These are phyloP conservation scores for Eristalis intricaria DNA, from an alignment of 2,888 invertebrate genomes.

Conservation along the genomic window DNA sequence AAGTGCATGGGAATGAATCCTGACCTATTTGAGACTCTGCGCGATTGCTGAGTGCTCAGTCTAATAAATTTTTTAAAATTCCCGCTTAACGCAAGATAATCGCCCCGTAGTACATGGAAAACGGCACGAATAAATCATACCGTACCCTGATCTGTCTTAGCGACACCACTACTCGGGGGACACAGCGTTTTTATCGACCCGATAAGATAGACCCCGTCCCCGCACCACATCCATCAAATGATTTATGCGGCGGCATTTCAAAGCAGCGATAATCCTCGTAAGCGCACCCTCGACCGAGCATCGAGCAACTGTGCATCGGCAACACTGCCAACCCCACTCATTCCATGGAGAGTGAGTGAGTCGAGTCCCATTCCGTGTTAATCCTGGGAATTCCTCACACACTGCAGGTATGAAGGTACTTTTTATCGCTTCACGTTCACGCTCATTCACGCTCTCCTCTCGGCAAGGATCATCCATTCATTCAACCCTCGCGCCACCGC, in stretches of 20 bases:
- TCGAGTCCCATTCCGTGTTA: not conserved
- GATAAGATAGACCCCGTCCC: not conserved
- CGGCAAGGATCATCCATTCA: not conserved
- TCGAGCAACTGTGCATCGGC: not conserved
- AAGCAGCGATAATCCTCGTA: not conserved
- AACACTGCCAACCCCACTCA: not conserved
- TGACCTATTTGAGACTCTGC: not conserved
- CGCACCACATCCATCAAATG: not conserved
- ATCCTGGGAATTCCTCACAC: conserved; percentile 64
- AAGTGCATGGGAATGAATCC: not conserved
- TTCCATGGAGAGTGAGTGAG: not conserved
- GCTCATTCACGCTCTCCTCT: conserved; percentile 10
- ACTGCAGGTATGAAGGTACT: conserved; percentile 47
- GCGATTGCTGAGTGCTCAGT: not conserved
- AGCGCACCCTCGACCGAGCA: not conserved
- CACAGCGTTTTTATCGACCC: not conserved
- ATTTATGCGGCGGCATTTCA: not conserved
- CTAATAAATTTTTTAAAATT: not conserved
- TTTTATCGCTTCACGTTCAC: not conserved
- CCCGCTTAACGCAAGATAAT: not conserved
- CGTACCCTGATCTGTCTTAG: not conserved
- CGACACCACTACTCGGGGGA: not conserved
- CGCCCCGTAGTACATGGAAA: not conserved
- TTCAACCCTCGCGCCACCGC: not conserved
- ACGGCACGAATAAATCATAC: not conserved